Evolutionary conservation across 2,797 vertebrate species (phyloP).

Genomic region (Echeneis naucrates): DNA sequence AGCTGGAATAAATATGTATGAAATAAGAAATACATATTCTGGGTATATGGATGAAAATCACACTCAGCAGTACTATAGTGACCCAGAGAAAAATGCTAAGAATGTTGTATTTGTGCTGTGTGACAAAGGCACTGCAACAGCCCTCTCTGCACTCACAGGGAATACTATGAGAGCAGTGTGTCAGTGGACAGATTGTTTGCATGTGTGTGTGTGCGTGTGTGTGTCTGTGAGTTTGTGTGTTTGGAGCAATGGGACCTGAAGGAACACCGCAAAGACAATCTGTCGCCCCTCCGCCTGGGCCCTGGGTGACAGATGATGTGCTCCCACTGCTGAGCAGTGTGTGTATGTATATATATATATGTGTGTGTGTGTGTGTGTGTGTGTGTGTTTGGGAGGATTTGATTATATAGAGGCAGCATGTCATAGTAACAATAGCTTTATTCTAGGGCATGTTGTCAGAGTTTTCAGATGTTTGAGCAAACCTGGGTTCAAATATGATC

Average conservation of each 20-base stretch:
- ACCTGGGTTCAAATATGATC: conserved; percentile 8
- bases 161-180: conserved; percentile 66
- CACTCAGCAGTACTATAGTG: background rate
- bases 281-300: conserved; percentile 77
- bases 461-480: conserved; percentile 44
- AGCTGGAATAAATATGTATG: background rate
- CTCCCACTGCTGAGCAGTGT: conserved; percentile 73
- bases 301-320: conserved; percentile 85
- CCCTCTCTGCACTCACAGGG: conserved; percentile 50
- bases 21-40: conserved; percentile 6
- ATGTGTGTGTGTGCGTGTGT: conserved; percentile 26
- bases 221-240: conserved; percentile 40
- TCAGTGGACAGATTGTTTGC: conserved; percentile 65
- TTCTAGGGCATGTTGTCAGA: conserved; percentile 41
- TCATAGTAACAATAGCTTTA: conserved; percentile 66
- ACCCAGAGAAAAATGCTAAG: conserved; percentile 13
- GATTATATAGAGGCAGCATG: conserved; percentile 54
- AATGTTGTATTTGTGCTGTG: conserved; percentile 44
- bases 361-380: conserved; percentile 19
- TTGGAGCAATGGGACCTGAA: conserved; percentile 79
- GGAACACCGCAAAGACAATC: conserved; percentile 80
- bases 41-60: background rate
- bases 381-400: conserved; percentile 11
- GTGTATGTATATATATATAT: conserved; percentile 46
- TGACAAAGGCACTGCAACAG: conserved; percentile 47